These are phyloP conservation scores for Porites cylindrica DNA, from an alignment of 92 coral and sea anemone genomes.

Conservation along the genomic window DNA sequence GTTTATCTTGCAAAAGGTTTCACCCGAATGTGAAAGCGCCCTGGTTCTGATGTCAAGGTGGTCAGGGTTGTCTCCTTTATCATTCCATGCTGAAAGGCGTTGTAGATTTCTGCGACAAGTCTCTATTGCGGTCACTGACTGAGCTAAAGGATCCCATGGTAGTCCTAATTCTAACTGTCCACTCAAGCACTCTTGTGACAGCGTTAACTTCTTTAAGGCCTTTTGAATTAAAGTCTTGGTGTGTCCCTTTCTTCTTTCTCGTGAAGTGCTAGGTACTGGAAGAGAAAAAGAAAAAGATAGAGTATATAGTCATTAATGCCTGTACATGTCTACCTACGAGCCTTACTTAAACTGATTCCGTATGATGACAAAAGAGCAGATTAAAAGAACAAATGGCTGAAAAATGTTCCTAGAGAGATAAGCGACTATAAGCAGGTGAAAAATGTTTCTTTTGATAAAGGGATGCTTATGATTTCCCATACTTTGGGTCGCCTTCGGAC, in stretches of 20 bases:
- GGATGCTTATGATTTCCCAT: too few species aligned
- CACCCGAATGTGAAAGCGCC: not conserved
- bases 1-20: constrained; percentile 10
- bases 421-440: too few species aligned
- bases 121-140: constrained; percentile 52
- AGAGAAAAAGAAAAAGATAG: not conserved
- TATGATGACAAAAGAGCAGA: too few species aligned
- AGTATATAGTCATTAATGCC: too few species aligned
- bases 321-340: not conserved
- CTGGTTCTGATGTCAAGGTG: not conserved
- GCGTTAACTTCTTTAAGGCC: constrained; percentile 16
- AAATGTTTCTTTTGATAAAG: too few species aligned
- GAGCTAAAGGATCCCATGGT: constrained; percentile 93
- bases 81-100: constrained; percentile 20
- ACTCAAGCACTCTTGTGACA: constrained; percentile 10
- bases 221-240: not conserved
- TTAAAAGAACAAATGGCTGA: too few species aligned
- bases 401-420: too few species aligned
- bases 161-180: constrained; percentile 79
- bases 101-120: constrained; percentile 36
- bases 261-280: constrained; percentile 70
- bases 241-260: constrained; percentile 7
- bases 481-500: too few species aligned
- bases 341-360: too few species aligned
- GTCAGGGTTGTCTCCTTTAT: not conserved